These are phyloP conservation scores for Amaurobius ferox DNA, from an alignment of 2,888 invertebrate genomes.

Conservation along the genomic window DNA sequence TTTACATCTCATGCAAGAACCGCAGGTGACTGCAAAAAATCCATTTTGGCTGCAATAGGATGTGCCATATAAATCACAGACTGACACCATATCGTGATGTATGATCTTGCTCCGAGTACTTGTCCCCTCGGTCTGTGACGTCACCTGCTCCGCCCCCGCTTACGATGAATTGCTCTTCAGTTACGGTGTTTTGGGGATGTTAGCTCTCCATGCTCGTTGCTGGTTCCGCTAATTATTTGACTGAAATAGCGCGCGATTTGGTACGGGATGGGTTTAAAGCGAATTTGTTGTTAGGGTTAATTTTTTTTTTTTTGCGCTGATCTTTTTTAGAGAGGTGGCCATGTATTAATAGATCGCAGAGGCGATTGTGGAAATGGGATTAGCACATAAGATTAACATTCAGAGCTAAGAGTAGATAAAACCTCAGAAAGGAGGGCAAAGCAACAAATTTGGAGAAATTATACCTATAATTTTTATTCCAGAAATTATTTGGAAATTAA, in stretches of 20 bases:
- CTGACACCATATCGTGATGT: constrained; percentile 60
- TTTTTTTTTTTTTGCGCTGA: too few relatives aligned
- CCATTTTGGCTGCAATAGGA: constrained; percentile 38
- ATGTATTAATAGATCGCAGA: too few relatives aligned
- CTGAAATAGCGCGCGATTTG: background rate
- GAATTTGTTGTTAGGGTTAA: too few relatives aligned
- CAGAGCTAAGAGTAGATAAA: too few relatives aligned
- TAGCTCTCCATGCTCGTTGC: background rate
- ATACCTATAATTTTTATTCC: too few relatives aligned
- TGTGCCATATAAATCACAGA: constrained; percentile 60
- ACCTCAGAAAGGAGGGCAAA: too few relatives aligned
- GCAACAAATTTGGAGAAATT: too few relatives aligned
- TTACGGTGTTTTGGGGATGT: constrained; percentile 1
- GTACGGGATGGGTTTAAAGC: too few relatives aligned
- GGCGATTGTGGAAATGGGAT: too few relatives aligned
- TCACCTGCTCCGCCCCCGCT: constrained; percentile 7
- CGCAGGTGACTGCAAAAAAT: constrained; percentile 12
- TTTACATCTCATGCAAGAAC: background rate
- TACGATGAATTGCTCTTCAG: constrained; percentile 12
- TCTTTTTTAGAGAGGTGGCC: too few relatives aligned
- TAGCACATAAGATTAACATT: too few relatives aligned
- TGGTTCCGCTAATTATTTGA: background rate
- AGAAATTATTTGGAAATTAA: too few relatives aligned
- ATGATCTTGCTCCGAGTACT: constrained; percentile 30
- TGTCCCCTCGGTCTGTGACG: constrained; percentile 40